phyloP scores from a whole-genome alignment of 2,113 vertebrate genomes.

The Lagenorhynchus albirostris region DNA sequence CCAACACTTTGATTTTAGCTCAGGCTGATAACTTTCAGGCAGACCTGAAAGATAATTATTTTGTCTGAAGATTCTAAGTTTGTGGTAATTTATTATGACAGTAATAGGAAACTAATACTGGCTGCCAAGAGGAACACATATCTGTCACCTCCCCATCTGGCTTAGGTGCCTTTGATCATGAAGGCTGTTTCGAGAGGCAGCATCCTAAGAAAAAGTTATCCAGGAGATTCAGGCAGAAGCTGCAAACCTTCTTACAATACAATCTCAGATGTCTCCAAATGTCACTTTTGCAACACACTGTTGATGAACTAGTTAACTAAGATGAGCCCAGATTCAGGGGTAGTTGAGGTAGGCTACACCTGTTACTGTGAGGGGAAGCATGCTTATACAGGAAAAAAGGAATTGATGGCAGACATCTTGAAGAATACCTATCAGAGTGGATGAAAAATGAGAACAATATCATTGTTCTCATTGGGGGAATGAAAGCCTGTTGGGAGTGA shows the following conservation, averaged over 20 bases:
- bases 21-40: background rate
- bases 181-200: background rate
- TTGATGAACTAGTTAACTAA: background rate
- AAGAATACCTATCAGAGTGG: background rate
- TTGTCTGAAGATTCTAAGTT: background rate
- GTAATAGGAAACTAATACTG: background rate
- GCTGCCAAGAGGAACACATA: background rate
- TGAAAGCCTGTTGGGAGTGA: background rate
- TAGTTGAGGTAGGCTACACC: background rate
- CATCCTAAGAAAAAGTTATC: background rate
- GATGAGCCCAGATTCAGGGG: background rate
- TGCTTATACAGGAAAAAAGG: background rate
- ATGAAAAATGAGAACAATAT: background rate
- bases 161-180: background rate
- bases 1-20: background rate
- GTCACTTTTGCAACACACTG: background rate
- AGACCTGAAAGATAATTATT: background rate
- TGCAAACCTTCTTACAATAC: background rate
- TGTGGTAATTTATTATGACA: background rate
- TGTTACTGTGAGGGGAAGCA: background rate
- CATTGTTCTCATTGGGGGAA: background rate
- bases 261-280: background rate
- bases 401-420: background rate
- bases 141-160: background rate
- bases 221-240: background rate